A percentile compares a stretch with the other conserved stretches of the same genome.
These are phyloP conservation scores for Caenorhabditis uteleia DNA, from an alignment of 2,888 invertebrate genomes.

Conservation along the genomic window DNA sequence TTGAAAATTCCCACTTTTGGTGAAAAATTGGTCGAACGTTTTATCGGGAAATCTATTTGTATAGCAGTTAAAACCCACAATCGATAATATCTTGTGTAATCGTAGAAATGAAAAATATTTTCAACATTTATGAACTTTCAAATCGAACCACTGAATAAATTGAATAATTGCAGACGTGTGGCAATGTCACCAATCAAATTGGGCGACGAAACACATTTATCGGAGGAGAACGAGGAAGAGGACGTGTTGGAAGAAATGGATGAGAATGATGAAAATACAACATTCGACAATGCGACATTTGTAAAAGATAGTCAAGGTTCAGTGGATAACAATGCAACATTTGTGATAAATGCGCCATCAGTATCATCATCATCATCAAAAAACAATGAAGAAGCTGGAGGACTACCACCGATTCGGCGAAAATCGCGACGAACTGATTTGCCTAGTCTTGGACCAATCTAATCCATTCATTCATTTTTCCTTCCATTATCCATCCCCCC, in stretches of 20 bases:
- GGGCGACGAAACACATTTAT: constrained; percentile 19
- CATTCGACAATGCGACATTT: background rate
- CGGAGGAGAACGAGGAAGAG: constrained; percentile 19
- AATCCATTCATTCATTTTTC: no score
- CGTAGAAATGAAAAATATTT: no score
- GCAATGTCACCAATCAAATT: constrained; percentile 31
- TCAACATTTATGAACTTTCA: no score
- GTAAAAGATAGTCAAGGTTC: background rate
- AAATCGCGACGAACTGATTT: constrained; percentile 18
- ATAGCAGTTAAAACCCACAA: no score
- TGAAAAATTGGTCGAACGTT: no score
- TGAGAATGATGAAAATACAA: background rate
- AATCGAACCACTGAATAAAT: no score
- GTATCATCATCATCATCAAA: background rate
- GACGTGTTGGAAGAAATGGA: no score
- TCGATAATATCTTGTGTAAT: no score
- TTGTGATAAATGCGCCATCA: constrained; percentile 4
- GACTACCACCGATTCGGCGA: background rate
- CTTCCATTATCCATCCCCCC: no score
- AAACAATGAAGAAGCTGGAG: background rate
- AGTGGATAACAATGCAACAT: constrained; percentile 7
- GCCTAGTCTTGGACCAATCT: constrained; percentile 25
- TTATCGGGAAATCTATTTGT: no score
- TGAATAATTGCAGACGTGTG: constrained; percentile 18
- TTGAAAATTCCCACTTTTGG: no score